A percentile compares a stretch with the other conserved stretches of the same genome.
These are phyloP conservation scores for Cryptosula pallasiana DNA, from an alignment of 2,888 invertebrate genomes.

Conservation along the genomic window DNA sequence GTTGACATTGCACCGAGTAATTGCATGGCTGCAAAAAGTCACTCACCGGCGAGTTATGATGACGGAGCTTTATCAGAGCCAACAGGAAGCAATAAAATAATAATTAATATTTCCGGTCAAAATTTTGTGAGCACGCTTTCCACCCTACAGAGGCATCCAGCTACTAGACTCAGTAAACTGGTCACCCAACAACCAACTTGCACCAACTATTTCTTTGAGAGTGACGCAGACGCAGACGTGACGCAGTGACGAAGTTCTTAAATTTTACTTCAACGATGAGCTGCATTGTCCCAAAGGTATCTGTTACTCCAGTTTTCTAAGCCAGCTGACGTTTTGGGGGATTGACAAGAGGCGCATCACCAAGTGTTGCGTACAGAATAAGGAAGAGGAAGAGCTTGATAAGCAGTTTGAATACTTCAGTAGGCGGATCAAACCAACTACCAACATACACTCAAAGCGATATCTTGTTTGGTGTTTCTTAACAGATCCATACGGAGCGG, in stretches of 20 bases:
- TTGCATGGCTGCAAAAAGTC: too few species aligned
- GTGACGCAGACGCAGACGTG: neutral
- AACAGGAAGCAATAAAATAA: neutral
- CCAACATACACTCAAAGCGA: neutral
- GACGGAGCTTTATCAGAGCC: too few species aligned
- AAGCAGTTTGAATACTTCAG: neutral
- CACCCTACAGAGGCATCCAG: constrained; percentile 2
- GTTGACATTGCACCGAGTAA: too few species aligned
- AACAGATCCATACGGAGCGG: neutral
- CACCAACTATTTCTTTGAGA: neutral
- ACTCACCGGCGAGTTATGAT: too few species aligned
- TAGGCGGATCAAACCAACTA: neutral
- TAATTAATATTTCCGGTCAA: constrained; percentile 15
- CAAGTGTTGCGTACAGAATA: neutral
- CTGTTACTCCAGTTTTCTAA: neutral
- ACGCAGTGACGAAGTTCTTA: neutral
- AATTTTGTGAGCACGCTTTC: neutral
- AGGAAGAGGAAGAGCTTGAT: neutral
- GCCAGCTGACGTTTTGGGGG: neutral
- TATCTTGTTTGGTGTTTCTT: neutral
- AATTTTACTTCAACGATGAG: neutral
- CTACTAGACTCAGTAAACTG: constrained; percentile 8
- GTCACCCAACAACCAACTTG: neutral
- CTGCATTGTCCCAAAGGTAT: neutral
- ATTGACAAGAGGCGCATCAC: neutral